These are phyloP conservation scores for Corythoichthys intestinalis DNA, from an alignment of 2,113 vertebrate genomes.

Conservation along the genomic window DNA sequence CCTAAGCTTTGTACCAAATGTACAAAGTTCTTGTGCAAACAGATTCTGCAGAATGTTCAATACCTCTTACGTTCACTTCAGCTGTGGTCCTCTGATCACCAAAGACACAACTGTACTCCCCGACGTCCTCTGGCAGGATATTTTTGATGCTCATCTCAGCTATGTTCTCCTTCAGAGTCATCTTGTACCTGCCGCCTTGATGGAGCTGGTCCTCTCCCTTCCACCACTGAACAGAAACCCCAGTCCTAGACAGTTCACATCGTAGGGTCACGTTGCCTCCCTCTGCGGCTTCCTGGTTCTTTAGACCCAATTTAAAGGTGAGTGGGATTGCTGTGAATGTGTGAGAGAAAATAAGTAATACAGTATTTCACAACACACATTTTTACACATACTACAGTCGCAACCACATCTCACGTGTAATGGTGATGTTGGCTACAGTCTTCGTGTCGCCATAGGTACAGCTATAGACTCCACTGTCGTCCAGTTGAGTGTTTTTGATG, in stretches of 20 bases:
- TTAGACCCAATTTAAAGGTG: slow-evolving; percentile 76
- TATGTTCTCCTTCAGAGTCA: slow-evolving; percentile 69
- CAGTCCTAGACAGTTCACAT: slow-evolving; percentile 78
- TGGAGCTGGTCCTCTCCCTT: slow-evolving; percentile 74
- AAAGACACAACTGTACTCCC: slow-evolving; percentile 81
- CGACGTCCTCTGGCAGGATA: slow-evolving; percentile 73
- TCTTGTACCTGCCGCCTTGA: slow-evolving; percentile 67
- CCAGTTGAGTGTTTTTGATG: slow-evolving; percentile 73
- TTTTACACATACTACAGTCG: background rate
- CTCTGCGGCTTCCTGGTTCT: slow-evolving; percentile 80
- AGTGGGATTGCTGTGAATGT: slow-evolving; percentile 64
- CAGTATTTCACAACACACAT: background rate
- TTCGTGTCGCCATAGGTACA: slow-evolving; percentile 76
- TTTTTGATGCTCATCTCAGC: slow-evolving; percentile 77
- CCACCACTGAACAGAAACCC: slow-evolving; percentile 76
- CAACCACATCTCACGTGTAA: slow-evolving; percentile 75
- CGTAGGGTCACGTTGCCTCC: slow-evolving; percentile 60
- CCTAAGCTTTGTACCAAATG: background rate
- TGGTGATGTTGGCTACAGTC: slow-evolving; percentile 73
- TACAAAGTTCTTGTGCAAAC: background rate
- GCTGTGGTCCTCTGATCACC: slow-evolving; percentile 79
- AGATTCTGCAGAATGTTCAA: background rate
- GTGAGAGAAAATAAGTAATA: background rate
- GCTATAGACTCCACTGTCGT: slow-evolving; percentile 83
- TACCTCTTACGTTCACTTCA: slow-evolving; percentile 82